A percentile compares a stretch with the other conserved stretches of the same genome.
Conservation (phyloP, 64 coral and sea anemone species). For the Montipora cactus region DNA sequence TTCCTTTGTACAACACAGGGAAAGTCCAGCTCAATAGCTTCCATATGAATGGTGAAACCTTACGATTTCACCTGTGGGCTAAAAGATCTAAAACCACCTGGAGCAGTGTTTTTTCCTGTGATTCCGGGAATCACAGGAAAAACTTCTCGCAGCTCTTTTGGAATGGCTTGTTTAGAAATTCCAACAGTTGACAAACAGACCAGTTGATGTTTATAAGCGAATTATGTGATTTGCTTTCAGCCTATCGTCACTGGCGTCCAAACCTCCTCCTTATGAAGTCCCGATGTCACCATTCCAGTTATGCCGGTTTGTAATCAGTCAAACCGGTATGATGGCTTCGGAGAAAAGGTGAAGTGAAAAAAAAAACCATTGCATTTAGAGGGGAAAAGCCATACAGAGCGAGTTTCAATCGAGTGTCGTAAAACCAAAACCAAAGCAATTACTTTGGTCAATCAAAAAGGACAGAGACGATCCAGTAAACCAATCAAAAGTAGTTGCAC, state of each 20-base stretch:
- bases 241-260: constrained; percentile 47
- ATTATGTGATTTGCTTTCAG: constrained; percentile 22
- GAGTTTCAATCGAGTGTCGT: no score
- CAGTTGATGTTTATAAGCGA: neutral
- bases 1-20: neutral
- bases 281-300: constrained; percentile 81
- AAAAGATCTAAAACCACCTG: no score
- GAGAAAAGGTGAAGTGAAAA: constrained; percentile 66
- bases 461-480: no score
- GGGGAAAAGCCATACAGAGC: no score
- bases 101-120: no score
- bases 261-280: constrained; percentile 57
- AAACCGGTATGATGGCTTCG: constrained; percentile 73
- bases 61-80: neutral
- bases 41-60: neutral
- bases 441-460: no score
- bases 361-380: neutral
- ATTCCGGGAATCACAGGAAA: no score
- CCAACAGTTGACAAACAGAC: no score
- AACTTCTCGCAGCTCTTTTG: neutral
- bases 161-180: neutral
- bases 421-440: no score
- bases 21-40: neutral
- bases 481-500: no score
- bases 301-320: constrained; percentile 75